These are phyloP conservation scores for Neosilurus hyrtlii DNA, from an alignment of 2,797 vertebrate genomes.

Conservation along the genomic window DNA sequence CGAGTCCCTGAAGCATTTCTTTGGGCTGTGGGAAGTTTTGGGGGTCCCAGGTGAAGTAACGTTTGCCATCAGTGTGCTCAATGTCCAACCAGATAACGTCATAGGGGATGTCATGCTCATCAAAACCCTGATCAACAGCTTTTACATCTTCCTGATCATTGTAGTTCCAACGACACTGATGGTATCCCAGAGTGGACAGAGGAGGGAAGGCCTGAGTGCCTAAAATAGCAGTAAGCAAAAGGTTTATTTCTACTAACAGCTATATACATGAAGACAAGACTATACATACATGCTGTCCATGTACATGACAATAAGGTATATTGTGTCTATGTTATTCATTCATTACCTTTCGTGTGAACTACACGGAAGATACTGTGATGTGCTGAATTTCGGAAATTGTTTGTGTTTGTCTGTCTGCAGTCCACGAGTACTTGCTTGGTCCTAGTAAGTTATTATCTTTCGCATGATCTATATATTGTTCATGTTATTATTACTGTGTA, in stretches of 20 bases:
- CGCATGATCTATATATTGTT: too few relatives aligned
- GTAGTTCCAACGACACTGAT: slow-evolving; percentile 98
- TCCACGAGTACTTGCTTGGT: too few relatives aligned
- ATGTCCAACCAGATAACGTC: slow-evolving; percentile 96
- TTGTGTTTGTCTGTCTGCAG: too few relatives aligned
- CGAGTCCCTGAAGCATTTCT: slow-evolving; percentile 79
- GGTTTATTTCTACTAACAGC: not conserved
- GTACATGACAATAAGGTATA: not conserved
- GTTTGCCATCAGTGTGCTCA: slow-evolving; percentile 91
- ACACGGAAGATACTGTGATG: too few relatives aligned
- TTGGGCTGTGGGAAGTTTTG: slow-evolving; percentile 83
- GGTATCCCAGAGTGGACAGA: slow-evolving; percentile 83
- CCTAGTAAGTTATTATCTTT: too few relatives aligned
- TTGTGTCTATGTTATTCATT: too few relatives aligned
- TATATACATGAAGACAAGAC: not conserved
- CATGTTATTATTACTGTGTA: too few relatives aligned
- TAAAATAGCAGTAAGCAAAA: slow-evolving; percentile 53
- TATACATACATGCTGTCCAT: not conserved
- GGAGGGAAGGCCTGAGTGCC: slow-evolving; percentile 93
- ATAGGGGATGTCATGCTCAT: slow-evolving; percentile 86
- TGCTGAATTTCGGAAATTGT: too few relatives aligned
- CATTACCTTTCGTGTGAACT: too few relatives aligned
- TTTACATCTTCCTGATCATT: slow-evolving; percentile 89
- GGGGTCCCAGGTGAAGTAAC: slow-evolving; percentile 95
- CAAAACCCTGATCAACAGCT: slow-evolving; percentile 81